Percentiles rank a stretch among this genome's conserved stretches.
Evolutionary conservation across 2,113 vertebrate species (phyloP).

Genomic region (Vidua chalybeata): DNA sequence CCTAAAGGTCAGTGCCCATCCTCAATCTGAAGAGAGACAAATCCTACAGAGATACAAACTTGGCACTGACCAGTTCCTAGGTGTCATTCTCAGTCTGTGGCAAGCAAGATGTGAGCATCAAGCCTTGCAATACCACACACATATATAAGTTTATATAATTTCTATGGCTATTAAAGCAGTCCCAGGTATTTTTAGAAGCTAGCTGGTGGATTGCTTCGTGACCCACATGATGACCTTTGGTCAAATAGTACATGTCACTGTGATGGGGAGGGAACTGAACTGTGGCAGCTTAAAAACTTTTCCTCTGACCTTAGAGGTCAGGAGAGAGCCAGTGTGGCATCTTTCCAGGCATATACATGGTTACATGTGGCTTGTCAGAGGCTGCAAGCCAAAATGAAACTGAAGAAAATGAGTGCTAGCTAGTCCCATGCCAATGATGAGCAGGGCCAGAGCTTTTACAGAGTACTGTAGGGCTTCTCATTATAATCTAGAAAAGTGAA

Average conservation of each 20-base stretch:
- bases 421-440: not conserved
- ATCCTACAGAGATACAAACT: not conserved
- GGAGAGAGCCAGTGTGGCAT: not conserved
- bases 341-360: not conserved
- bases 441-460: not conserved
- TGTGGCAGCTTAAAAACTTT: not conserved
- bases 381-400: slow-evolving; percentile 8
- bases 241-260: not conserved
- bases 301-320: slow-evolving; percentile 9
- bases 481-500: not conserved
- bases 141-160: not conserved
- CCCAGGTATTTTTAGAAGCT: slow-evolving; percentile 7
- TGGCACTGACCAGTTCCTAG: not conserved
- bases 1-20: not conserved
- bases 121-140: not conserved
- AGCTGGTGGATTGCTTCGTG: not conserved
- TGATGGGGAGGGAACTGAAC: not conserved
- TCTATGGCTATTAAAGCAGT: not conserved
- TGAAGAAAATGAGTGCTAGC: not conserved
- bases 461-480: not conserved
- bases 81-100: not conserved
- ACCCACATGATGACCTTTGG: not conserved
- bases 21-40: not conserved
- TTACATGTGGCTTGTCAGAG: not conserved
- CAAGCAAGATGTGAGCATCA: not conserved